Evolutionary conservation across 2,113 vertebrate species (phyloP).

Genomic region (Centrocercus urophasianus): DNA sequence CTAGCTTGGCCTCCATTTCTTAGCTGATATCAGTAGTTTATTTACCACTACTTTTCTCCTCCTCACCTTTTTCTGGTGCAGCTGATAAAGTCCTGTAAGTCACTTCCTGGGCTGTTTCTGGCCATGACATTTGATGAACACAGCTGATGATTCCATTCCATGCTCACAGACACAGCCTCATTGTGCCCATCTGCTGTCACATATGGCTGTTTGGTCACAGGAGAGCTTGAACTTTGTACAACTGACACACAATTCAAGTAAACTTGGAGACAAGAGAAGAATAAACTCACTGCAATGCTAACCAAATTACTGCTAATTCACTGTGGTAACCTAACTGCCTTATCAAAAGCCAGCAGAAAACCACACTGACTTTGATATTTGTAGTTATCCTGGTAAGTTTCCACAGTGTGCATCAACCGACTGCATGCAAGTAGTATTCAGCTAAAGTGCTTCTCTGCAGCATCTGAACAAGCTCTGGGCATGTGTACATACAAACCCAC

Average conservation of each 20-base stretch:
- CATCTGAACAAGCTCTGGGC: neutral
- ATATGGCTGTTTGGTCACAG: neutral
- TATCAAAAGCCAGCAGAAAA: neutral
- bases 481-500: neutral
- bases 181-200: neutral
- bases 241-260: accelerated
- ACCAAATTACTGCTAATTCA: neutral
- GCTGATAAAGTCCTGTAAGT: neutral
- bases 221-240: neutral
- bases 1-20: neutral
- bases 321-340: neutral
- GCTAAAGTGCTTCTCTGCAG: neutral
- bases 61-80: neutral
- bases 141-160: neutral
- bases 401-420: neutral
- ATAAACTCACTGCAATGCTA: neutral
- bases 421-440: accelerated
- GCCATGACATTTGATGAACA: neutral
- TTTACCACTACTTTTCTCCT: neutral
- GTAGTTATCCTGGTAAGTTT: neutral
- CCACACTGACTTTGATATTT: neutral
- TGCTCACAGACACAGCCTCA: neutral
- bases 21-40: neutral
- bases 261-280: neutral
- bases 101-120: neutral